Evolutionary conservation across 2,797 vertebrate species (phyloP).

Genomic region (Labroides dimidiatus): DNA sequence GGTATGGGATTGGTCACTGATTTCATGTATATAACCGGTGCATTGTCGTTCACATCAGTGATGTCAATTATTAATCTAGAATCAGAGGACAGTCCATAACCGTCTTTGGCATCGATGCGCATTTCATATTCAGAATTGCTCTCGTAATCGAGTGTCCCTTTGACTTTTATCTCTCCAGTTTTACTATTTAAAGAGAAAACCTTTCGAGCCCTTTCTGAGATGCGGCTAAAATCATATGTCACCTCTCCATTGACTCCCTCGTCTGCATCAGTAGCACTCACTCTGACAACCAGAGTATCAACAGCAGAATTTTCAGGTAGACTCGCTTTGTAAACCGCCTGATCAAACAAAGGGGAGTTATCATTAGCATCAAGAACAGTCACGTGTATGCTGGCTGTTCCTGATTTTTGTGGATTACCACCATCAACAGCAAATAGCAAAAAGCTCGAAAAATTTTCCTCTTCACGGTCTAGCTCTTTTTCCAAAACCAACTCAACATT

Average conservation of each 20-base stretch:
- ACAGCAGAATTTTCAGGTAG: not conserved
- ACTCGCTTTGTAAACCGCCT: conserved; percentile 40
- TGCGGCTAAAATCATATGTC: conserved; percentile 76
- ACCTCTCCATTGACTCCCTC: conserved; percentile 77
- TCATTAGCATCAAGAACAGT: conserved; percentile 71
- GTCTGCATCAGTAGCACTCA: conserved; percentile 77
- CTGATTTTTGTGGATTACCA: conserved; percentile 66
- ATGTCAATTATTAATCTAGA: conserved; percentile 69
- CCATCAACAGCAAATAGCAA: conserved; percentile 66
- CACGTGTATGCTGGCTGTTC: conserved; percentile 58
- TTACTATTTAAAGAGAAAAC: conserved; percentile 67
- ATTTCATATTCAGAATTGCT: conserved; percentile 67
- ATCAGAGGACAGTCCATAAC: conserved; percentile 67
- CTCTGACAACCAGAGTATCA: conserved; percentile 51
- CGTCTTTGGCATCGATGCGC: conserved; percentile 77
- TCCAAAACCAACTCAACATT: conserved; percentile 69
- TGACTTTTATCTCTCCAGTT: conserved; percentile 52
- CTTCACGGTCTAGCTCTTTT: conserved; percentile 74
- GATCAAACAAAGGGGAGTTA: conserved; percentile 52
- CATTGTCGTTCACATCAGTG: conserved; percentile 83
- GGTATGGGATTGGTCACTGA: conserved; percentile 43
- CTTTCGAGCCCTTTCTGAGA: conserved; percentile 53
- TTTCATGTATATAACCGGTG: conserved; percentile 60
- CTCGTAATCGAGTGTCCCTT: not conserved
- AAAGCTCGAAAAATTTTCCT: conserved; percentile 54